Evolutionary conservation across 2,797 vertebrate genomes (phyloP).

Genomic region (Loriculus beryllinus): DNA sequence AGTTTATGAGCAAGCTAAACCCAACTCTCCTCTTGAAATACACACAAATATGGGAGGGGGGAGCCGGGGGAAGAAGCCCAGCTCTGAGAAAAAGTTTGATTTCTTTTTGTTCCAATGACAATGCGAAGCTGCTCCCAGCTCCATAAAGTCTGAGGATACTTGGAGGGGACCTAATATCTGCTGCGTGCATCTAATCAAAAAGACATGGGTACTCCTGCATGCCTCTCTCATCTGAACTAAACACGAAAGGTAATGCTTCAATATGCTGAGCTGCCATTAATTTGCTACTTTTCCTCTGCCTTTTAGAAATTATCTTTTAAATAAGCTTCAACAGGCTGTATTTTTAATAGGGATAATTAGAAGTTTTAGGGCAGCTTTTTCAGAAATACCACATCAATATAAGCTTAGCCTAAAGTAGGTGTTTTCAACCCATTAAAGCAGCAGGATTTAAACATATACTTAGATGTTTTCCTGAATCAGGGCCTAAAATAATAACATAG

Average conservation of each 20-base stretch:
- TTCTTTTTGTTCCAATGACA: not conserved
- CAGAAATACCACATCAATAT: slow-evolving; percentile 9
- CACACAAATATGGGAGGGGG: slow-evolving; percentile 65
- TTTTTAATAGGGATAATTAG: not conserved
- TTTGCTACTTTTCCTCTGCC: not conserved
- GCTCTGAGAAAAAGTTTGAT: not conserved
- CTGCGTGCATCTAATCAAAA: slow-evolving; percentile 17
- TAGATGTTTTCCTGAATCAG: slow-evolving; percentile 36
- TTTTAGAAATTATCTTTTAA: slow-evolving; percentile 21
- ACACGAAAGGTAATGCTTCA: not conserved
- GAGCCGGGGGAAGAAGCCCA: not conserved
- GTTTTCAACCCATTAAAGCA: not conserved
- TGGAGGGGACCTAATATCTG: not conserved
- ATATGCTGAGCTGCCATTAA: not conserved
- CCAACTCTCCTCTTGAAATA: slow-evolving; percentile 33
- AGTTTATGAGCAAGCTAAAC: slow-evolving; percentile 65
- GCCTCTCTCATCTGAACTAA: slow-evolving; percentile 12
- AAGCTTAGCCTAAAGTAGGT: not conserved
- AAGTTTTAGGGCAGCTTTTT: slow-evolving; percentile 23
- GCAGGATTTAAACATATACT: slow-evolving; percentile 7
- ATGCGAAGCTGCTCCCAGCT: not conserved
- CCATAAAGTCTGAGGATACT: not conserved
- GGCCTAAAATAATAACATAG: slow-evolving; percentile 55
- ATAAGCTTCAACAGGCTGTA: not conserved
- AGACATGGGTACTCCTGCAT: not conserved